Conservation (phyloP, 2,888 invertebrate genomes). For the Zootermopsis nevadensis region DNA sequence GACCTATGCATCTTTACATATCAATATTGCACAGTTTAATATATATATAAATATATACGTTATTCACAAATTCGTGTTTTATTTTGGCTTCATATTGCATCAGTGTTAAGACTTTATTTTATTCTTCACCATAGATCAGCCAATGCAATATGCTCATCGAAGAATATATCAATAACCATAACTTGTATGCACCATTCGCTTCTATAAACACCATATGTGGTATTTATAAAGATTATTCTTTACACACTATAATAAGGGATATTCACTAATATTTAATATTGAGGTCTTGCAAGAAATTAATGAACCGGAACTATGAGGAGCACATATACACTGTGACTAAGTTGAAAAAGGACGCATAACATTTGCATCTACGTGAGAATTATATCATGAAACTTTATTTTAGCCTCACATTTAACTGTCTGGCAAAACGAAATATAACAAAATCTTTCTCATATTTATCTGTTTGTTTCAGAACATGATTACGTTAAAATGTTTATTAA, state of each 20-base stretch:
- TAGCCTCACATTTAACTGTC: neutral
- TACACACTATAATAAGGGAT: neutral
- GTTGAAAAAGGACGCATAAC: neutral
- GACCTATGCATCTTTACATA: slow-evolving; percentile 11
- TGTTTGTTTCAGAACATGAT: neutral
- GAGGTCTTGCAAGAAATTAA: neutral
- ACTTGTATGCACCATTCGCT: slow-evolving; percentile 8
- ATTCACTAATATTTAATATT: neutral
- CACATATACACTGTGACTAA: neutral
- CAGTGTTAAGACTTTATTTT: slow-evolving; percentile 14
- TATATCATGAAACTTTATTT: neutral
- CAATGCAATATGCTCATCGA: slow-evolving; percentile 24
- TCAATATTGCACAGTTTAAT: slow-evolving; percentile 21
- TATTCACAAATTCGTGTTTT: slow-evolving; percentile 41
- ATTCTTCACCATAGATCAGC: neutral
- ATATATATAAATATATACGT: slow-evolving; percentile 41
- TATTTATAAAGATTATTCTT: neutral
- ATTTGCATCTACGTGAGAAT: neutral
- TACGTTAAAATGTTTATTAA: neutral
- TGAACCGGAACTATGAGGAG: neutral
- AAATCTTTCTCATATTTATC: neutral
- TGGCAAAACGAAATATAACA: neutral
- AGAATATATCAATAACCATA: neutral
- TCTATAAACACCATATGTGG: neutral
- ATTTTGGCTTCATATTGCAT: slow-evolving; percentile 40